These are phyloP conservation scores for Varanus komodoensis DNA, from an alignment of 2,113 vertebrate species.

Conservation along the genomic window DNA sequence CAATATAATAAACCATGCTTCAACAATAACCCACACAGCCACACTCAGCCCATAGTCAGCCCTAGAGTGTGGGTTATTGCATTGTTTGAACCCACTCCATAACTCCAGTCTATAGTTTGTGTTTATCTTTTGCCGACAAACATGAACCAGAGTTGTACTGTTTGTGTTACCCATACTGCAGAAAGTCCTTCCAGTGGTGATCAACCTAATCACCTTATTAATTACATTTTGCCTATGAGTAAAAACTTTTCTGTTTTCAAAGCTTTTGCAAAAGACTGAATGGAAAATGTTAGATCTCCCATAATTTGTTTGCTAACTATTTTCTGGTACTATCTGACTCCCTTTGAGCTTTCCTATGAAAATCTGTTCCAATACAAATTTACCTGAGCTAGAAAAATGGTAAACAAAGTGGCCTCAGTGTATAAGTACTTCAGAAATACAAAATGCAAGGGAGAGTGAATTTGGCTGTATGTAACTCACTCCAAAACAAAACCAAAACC, in stretches of 20 bases:
- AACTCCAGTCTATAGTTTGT: too few relatives aligned
- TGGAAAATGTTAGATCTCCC: neutral
- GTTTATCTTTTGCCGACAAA: too few relatives aligned
- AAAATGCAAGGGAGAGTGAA: neutral
- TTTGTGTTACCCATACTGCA: too few relatives aligned
- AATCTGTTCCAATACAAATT: neutral
- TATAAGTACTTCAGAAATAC: neutral
- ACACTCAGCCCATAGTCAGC: too few relatives aligned
- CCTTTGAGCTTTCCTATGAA: neutral
- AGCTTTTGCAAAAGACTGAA: neutral
- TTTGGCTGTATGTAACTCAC: neutral
- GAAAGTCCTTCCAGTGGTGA: too few relatives aligned
- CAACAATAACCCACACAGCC: too few relatives aligned
- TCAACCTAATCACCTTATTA: too few relatives aligned
- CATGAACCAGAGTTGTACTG: too few relatives aligned
- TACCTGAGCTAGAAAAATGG: neutral
- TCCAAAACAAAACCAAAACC: conserved; percentile 11
- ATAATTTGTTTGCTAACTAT: neutral
- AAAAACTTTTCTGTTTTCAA: neutral
- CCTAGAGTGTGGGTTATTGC: too few relatives aligned
- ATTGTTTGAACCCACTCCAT: too few relatives aligned
- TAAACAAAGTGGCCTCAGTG: neutral
- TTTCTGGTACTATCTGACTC: neutral
- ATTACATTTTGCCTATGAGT: neutral
- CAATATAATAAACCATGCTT: too few relatives aligned